These are phyloP conservation scores for Phaethon lepturus DNA, from an alignment of 2,113 vertebrate species.

Conservation along the genomic window DNA sequence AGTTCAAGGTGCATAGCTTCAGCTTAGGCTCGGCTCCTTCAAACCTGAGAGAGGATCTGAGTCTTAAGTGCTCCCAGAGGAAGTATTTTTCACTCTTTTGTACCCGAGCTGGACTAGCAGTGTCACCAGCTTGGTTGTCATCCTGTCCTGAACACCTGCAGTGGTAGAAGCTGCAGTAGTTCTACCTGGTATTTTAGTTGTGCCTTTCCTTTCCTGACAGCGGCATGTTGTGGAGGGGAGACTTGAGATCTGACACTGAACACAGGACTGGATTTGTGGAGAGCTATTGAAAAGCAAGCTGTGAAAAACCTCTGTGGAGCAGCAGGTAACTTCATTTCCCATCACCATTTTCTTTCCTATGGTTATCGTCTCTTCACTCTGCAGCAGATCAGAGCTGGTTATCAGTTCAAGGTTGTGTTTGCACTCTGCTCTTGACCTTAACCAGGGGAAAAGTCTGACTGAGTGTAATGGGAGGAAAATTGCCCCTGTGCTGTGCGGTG, in stretches of 20 bases:
- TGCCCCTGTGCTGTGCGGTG: neutral
- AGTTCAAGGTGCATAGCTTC: neutral
- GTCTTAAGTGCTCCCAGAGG: neutral
- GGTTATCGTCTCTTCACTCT: neutral
- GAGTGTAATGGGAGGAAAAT: neutral
- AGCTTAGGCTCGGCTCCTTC: neutral
- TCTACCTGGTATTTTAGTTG: neutral
- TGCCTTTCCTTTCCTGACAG: neutral
- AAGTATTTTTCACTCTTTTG: neutral
- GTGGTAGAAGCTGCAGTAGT: neutral
- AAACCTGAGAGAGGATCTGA: neutral
- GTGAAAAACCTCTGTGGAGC: neutral
- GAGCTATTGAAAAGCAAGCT: neutral
- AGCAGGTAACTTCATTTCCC: slow-evolving; percentile 24
- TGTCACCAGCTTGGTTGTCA: neutral
- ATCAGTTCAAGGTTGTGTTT: neutral
- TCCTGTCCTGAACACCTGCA: neutral
- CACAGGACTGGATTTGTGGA: neutral
- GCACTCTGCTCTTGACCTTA: neutral
- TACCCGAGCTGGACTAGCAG: neutral
- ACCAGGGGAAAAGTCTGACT: neutral
- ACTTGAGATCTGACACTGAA: neutral
- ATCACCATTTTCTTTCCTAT: neutral
- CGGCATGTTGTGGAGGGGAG: neutral
- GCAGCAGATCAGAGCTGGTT: neutral